Conservation (phyloP, 2,113 vertebrate species). For the Halcyon senegalensis region DNA sequence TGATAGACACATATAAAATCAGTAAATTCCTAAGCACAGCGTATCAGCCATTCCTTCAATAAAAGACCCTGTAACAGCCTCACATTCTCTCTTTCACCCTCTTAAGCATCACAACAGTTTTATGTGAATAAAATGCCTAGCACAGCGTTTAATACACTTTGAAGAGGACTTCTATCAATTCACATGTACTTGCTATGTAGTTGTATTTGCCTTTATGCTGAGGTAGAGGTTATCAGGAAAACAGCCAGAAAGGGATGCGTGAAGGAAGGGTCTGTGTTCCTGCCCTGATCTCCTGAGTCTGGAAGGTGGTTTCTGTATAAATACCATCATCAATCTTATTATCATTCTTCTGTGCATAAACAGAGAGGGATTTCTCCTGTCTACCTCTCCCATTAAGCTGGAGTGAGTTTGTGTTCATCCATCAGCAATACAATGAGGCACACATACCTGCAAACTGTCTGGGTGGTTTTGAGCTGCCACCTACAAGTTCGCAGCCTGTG, state of each 20-base stretch:
- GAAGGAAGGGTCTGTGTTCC: background rate
- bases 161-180: background rate
- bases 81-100: background rate
- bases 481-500: background rate
- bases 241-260: background rate
- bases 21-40: background rate
- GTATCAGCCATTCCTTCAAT: background rate
- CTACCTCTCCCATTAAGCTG: background rate
- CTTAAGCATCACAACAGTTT: background rate
- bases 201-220: background rate
- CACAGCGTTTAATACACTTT: rapidly evolving
- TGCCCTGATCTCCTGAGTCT: background rate
- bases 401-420: background rate
- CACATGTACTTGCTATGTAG: background rate
- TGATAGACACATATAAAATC: background rate
- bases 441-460: rapidly evolving
- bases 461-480: background rate
- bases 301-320: background rate
- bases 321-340: rapidly evolving
- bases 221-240: background rate
- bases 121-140: background rate
- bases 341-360: background rate
- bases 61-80: background rate
- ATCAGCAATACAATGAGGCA: background rate
- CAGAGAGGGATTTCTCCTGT: background rate